Evolutionary conservation across 2,113 vertebrate species (phyloP).

Genomic region (Numida meleagris): DNA sequence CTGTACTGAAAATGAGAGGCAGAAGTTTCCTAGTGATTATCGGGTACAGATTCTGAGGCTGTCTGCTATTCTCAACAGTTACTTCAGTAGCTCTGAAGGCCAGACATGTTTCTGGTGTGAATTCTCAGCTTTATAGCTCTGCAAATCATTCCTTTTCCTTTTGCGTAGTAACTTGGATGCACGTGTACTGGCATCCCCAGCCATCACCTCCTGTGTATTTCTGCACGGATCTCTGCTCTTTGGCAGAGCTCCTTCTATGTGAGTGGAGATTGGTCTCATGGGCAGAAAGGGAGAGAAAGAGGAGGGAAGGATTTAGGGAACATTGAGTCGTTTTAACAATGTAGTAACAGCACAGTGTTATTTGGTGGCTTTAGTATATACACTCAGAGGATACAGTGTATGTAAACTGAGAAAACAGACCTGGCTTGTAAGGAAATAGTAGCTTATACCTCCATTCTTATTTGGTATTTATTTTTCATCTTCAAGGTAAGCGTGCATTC

Average conservation of each 20-base stretch:
- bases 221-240: neutral
- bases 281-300: neutral
- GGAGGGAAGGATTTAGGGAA: neutral
- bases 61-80: neutral
- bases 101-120: neutral
- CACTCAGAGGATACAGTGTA: neutral
- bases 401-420: neutral
- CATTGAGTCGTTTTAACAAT: neutral
- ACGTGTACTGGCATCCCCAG: neutral
- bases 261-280: neutral
- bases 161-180: neutral
- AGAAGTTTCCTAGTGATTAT: neutral
- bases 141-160: neutral
- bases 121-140: neutral
- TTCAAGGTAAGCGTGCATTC: neutral
- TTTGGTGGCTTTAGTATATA: neutral
- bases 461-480: neutral
- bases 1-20: neutral
- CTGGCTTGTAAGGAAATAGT: neutral
- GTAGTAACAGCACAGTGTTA: neutral
- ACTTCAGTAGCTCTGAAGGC: neutral
- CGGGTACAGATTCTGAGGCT: neutral
- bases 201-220: neutral
- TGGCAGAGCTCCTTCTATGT: neutral
- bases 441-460: neutral